Conservation (phyloP, 2,888 invertebrate genomes). For the Hyposoter didymator region DNA sequence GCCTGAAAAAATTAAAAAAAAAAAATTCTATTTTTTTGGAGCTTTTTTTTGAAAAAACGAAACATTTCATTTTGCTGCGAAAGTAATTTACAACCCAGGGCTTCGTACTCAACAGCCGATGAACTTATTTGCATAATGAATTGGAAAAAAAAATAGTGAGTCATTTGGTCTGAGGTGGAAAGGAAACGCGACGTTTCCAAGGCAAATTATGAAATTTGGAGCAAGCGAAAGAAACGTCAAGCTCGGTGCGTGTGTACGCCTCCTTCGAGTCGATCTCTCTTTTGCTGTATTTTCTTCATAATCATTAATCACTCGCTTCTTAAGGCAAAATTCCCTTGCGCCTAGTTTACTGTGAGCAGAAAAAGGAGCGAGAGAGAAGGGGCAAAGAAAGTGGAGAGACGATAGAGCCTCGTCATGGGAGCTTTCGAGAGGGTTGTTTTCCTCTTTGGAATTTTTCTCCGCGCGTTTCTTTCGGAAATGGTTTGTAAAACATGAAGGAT, state of each 20-base stretch:
- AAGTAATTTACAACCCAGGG: neutral
- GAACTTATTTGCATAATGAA: slow-evolving; percentile 13
- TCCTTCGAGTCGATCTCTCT: slow-evolving; percentile 28
- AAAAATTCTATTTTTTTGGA: too few relatives aligned
- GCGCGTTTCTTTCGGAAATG: slow-evolving; percentile 10
- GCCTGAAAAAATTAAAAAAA: too few relatives aligned
- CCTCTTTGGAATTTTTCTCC: slow-evolving; percentile 46
- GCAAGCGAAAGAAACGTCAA: slow-evolving; percentile 15
- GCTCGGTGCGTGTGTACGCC: slow-evolving; percentile 57
- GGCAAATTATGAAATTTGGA: slow-evolving; percentile 15
- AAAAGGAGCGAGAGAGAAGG: slow-evolving; percentile 78
- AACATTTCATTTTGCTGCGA: too few relatives aligned
- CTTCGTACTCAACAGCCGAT: slow-evolving; percentile 19
- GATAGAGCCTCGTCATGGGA: slow-evolving; percentile 68
- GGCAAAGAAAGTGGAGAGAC: slow-evolving; percentile 77
- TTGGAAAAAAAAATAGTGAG: slow-evolving; percentile 8
- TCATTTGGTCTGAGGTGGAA: slow-evolving; percentile 21
- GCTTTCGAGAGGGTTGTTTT: slow-evolving; percentile 61
- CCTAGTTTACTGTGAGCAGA: slow-evolving; percentile 82
- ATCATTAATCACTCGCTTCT: slow-evolving; percentile 84
- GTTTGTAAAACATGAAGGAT: slow-evolving; percentile 16
- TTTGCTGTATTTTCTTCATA: slow-evolving; percentile 59
- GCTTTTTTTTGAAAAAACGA: too few relatives aligned
- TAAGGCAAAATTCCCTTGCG: slow-evolving; percentile 83
- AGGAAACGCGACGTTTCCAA: slow-evolving; percentile 41